Evolutionary conservation across 1,140 invertebrate genomes (phyloP).

Genomic region (Papilio polytes): DNA sequence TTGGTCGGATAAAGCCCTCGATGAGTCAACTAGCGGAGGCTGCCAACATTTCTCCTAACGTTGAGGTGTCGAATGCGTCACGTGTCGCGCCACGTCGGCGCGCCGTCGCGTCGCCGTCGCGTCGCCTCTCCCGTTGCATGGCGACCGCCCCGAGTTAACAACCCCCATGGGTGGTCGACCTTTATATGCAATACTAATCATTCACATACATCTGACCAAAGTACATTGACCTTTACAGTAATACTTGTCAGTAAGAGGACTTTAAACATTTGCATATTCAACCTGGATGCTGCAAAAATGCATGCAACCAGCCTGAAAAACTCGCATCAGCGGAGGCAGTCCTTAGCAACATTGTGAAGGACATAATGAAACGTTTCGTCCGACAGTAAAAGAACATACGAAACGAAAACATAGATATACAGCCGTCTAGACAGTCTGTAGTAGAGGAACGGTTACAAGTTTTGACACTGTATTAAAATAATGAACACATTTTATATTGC

Average conservation of each 20-base stretch:
- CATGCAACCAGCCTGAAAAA: not conserved
- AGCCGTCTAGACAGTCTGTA: not conserved
- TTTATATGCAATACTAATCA: conserved; percentile 43
- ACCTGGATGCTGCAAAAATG: not conserved
- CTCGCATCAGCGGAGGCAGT: not conserved
- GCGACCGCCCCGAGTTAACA: conserved; percentile 57
- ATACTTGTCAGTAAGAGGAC: too few species aligned
- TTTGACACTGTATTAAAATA: not conserved
- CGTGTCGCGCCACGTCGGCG: conserved; percentile 57
- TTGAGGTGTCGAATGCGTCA: conserved; percentile 58
- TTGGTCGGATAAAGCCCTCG: not conserved
- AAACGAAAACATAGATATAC: not conserved
- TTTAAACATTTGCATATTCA: not conserved
- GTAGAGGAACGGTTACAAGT: not conserved
- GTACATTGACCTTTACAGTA: conserved; percentile 6
- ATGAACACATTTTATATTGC: not conserved
- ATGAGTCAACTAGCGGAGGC: conserved; percentile 17
- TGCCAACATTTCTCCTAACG: conserved; percentile 28
- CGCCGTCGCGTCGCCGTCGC: conserved; percentile 56
- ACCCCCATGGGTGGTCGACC: conserved; percentile 55
- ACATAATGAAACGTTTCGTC: conserved; percentile 13
- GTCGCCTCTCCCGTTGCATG: conserved; percentile 50
- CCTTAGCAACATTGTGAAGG: not conserved
- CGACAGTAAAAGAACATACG: conserved; percentile 12
- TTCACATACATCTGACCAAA: conserved; percentile 21